phyloP scores from a whole-genome alignment of 2,113 vertebrate genomes.

The Agelaius phoeniceus region DNA sequence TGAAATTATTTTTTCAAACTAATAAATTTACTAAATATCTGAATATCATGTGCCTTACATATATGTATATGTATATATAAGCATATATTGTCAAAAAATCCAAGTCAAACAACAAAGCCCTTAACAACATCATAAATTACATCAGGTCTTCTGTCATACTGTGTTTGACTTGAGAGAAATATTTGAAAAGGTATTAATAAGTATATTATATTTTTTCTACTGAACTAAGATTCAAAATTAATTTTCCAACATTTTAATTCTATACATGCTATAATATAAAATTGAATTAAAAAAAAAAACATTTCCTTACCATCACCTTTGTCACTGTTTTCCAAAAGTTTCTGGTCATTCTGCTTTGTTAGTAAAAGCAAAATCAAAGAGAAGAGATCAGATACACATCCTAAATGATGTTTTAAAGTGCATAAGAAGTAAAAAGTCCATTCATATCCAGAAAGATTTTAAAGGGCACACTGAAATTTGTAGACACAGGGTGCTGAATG shows the following conservation, averaged over 20 bases:
- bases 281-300: background rate
- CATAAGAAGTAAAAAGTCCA: background rate
- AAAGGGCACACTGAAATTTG: conserved; percentile 10
- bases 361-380: background rate
- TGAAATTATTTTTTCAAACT: background rate
- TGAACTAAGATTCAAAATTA: background rate
- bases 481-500: background rate
- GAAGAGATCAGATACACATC: background rate
- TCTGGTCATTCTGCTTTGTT: conserved; percentile 69
- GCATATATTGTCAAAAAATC: background rate
- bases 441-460: background rate
- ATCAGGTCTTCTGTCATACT: background rate
- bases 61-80: background rate
- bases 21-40: background rate
- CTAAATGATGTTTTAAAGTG: background rate
- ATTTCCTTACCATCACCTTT: conserved; percentile 75
- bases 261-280: background rate
- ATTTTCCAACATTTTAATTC: background rate
- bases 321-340: conserved; percentile 77
- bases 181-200: background rate
- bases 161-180: background rate
- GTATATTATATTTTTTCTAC: background rate
- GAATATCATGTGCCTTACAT: background rate
- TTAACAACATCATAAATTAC: background rate
- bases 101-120: background rate